Conservation (phyloP, 2,888 invertebrate species). For the Protodeltote pygarga region DNA sequence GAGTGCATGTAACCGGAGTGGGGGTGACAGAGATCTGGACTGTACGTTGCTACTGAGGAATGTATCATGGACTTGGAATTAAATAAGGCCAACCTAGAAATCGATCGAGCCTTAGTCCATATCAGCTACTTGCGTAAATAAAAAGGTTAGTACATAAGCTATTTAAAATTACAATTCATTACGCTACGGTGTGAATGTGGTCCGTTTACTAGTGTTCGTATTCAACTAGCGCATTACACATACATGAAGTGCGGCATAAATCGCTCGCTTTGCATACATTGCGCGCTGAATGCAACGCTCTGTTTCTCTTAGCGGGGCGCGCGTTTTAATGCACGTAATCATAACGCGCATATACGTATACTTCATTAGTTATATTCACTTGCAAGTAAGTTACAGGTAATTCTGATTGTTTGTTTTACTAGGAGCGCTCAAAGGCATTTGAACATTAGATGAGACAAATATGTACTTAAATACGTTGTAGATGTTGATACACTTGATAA, state of each 20-base stretch:
- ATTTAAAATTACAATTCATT: no score
- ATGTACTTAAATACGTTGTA: no score
- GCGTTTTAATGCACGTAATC: slow-evolving; percentile 47
- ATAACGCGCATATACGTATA: slow-evolving; percentile 31
- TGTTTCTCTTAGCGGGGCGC: slow-evolving; percentile 26
- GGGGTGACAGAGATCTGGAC: no score
- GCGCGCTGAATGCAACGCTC: slow-evolving; percentile 47
- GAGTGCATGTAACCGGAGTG: no score
- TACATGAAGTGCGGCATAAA: slow-evolving; percentile 66
- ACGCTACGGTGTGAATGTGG: slow-evolving; percentile 50
- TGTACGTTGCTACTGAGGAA: no score
- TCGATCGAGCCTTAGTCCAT: no score
- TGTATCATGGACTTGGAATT: no score
- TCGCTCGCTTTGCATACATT: slow-evolving; percentile 69
- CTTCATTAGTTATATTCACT: slow-evolving; percentile 33
- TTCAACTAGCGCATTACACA: slow-evolving; percentile 66
- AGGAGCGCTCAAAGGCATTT: background rate
- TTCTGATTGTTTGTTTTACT: slow-evolving; percentile 9
- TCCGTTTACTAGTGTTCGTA: slow-evolving; percentile 50
- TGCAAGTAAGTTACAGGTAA: slow-evolving; percentile 5
- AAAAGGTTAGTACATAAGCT: no score
- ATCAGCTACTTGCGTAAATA: no score
- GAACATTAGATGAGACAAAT: no score
- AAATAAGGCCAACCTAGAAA: no score
- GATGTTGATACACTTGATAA: no score